Evolutionary conservation across 2,888 invertebrate genomes (phyloP).

Genomic region (Caenorhabditis zanzibari): DNA sequence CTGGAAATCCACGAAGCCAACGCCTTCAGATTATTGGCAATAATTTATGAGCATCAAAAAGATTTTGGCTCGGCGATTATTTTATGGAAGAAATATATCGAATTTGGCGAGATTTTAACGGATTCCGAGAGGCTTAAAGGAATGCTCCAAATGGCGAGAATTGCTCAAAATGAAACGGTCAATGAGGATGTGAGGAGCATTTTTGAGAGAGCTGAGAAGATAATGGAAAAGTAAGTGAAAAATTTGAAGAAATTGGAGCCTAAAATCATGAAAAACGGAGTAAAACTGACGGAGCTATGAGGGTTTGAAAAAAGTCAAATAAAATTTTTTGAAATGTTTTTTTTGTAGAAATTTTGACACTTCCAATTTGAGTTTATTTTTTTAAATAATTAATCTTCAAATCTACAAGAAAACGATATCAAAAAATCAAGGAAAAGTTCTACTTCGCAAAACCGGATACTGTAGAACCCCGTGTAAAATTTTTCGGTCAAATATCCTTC

Average conservation of each 20-base stretch:
- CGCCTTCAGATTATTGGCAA: constrained; percentile 61
- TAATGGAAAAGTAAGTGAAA: constrained; percentile 17
- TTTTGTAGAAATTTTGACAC: too few species aligned
- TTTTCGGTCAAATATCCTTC: too few species aligned
- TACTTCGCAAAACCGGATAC: too few species aligned
- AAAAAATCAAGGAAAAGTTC: too few species aligned
- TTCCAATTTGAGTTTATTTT: too few species aligned
- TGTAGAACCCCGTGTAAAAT: too few species aligned
- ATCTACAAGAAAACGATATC: too few species aligned
- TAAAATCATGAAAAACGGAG: constrained; percentile 2
- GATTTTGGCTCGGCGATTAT: constrained; percentile 57
- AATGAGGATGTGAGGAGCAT: constrained; percentile 26
- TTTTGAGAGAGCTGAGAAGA: constrained; percentile 28
- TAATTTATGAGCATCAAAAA: constrained; percentile 67
- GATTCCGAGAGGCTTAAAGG: constrained; percentile 34
- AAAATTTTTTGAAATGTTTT: too few species aligned
- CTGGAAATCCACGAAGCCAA: constrained; percentile 40
- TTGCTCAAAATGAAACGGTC: constrained; percentile 23
- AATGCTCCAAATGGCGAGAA: constrained; percentile 33
- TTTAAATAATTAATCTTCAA: too few species aligned
- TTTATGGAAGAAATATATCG: constrained; percentile 61
- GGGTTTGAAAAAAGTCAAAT: not conserved
- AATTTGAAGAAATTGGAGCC: not conserved
- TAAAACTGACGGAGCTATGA: not conserved
- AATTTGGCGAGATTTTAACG: constrained; percentile 22